Evolutionary conservation across 2,888 invertebrate genomes (phyloP).

Genomic region (Noctua janthe): DNA sequence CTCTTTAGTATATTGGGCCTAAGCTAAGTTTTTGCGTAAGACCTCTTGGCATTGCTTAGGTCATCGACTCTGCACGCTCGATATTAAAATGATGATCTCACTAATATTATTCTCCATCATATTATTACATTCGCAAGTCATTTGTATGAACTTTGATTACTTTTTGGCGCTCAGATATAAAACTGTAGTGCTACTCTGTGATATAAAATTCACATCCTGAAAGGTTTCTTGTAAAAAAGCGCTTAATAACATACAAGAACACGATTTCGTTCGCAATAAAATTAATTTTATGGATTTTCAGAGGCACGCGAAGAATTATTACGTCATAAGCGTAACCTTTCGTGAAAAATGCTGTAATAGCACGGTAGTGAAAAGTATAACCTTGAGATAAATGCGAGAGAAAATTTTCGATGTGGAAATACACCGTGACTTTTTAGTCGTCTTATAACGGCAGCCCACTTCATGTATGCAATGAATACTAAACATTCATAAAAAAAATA

Average conservation of each 20-base stretch:
- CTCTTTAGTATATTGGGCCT: not conserved
- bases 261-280: slow-evolving; percentile 45
- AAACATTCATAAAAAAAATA: too few species aligned
- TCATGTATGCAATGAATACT: too few species aligned
- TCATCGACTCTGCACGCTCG: slow-evolving; percentile 44
- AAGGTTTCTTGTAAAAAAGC: slow-evolving; percentile 14
- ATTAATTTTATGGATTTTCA: slow-evolving; percentile 52
- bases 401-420: not conserved
- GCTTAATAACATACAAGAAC: slow-evolving; percentile 26
- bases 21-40: not conserved
- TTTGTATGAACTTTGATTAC: slow-evolving; percentile 1
- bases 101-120: slow-evolving; percentile 14
- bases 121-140: slow-evolving; percentile 12
- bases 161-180: slow-evolving; percentile 4
- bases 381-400: slow-evolving; percentile 5
- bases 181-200: not conserved
- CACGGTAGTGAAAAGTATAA: slow-evolving; percentile 19
- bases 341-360: slow-evolving; percentile 16
- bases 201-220: not conserved
- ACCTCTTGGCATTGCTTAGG: slow-evolving; percentile 30
- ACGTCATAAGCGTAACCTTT: slow-evolving; percentile 19
- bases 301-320: slow-evolving; percentile 38
- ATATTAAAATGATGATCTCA: slow-evolving; percentile 45
- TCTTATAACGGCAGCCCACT: too few species aligned
- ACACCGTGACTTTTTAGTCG: too few species aligned